Conservation (phyloP, 2,113 vertebrate genomes). For the Theristicus caerulescens region DNA sequence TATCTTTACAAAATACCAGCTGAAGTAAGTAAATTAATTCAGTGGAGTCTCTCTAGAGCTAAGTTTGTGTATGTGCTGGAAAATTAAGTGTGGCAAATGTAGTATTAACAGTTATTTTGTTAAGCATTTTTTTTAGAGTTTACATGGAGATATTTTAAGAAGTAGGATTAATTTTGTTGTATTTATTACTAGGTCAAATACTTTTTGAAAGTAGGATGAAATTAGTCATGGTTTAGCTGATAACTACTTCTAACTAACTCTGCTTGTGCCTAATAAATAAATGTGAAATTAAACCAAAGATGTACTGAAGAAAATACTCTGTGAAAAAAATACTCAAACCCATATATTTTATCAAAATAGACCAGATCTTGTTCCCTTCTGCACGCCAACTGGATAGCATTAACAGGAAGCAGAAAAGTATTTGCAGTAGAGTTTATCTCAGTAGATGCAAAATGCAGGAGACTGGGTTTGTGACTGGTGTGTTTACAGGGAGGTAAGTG, state of each 20-base stretch:
- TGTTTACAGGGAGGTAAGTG: background rate
- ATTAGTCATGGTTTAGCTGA: background rate
- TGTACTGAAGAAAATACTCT: background rate
- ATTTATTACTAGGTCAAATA: background rate
- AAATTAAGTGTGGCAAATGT: slow-evolving; percentile 3
- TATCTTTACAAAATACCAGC: slow-evolving; percentile 9
- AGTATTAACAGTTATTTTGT: background rate
- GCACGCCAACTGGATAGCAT: background rate
- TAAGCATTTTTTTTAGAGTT: background rate
- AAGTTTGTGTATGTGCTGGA: background rate
- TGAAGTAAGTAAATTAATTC: slow-evolving; percentile 48
- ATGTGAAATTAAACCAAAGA: background rate
- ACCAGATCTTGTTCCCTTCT: background rate
- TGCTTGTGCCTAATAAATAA: background rate
- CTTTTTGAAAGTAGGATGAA: background rate
- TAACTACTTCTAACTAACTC: background rate
- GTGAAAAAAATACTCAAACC: background rate
- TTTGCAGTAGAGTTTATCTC: background rate
- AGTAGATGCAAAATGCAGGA: background rate
- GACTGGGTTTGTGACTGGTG: background rate
- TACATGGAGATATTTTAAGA: background rate
- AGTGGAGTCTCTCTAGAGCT: background rate
- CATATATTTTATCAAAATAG: background rate
- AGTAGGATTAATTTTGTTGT: slow-evolving; percentile 3
- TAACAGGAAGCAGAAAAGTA: background rate